These are phyloP conservation scores for Propithecus perrieri DNA, from an alignment of 2,797 vertebrate species.

Conservation along the genomic window DNA sequence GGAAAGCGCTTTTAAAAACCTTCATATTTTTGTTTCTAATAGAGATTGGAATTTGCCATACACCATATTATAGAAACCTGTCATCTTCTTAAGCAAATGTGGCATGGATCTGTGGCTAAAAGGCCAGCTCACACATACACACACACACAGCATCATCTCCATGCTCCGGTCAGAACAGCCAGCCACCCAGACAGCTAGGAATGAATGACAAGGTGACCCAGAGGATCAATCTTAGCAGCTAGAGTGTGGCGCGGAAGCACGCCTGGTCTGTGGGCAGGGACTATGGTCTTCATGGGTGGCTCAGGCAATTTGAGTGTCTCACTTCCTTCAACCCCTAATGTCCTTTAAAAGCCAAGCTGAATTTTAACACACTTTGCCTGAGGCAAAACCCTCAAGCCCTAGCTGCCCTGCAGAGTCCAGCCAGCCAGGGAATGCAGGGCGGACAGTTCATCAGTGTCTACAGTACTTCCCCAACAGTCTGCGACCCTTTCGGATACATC, in stretches of 20 bases:
- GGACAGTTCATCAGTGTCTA: not conserved
- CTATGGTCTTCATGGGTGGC: not conserved
- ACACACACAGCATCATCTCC: not conserved
- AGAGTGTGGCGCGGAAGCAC: accelerated
- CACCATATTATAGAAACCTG: not conserved
- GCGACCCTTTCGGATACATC: not conserved
- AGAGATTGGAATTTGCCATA: not conserved
- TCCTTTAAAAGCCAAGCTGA: not conserved
- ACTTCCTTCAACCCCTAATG: not conserved
- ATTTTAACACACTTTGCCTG: not conserved
- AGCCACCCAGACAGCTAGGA: not conserved
- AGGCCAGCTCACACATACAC: not conserved
- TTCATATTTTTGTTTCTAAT: not conserved
- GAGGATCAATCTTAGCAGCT: not conserved
- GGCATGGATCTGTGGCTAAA: not conserved
- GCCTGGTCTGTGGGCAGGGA: not conserved
- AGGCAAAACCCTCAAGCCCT: not conserved
- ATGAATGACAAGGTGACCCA: not conserved
- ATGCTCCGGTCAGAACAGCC: not conserved
- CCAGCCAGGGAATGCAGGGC: not conserved
- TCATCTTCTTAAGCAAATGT: not conserved
- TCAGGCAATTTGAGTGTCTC: not conserved
- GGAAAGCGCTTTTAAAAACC: not conserved
- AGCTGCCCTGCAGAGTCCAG: not conserved
- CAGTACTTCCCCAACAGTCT: not conserved